Evolutionary conservation across 2,888 invertebrate species (phyloP), one percentile per base, ranked within the genome.

Genomic region (Automeris io): DNA sequence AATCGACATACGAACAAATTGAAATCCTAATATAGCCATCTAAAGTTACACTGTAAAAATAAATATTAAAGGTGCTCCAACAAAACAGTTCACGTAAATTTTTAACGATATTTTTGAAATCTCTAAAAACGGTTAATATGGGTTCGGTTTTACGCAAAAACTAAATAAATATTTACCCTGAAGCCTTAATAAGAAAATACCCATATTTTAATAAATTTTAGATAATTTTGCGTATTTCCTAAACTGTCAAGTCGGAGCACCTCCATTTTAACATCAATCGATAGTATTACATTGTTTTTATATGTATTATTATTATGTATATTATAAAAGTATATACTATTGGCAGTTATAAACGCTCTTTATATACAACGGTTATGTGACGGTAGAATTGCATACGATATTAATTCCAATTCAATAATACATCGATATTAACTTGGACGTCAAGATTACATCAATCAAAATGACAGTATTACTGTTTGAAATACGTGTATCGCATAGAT

Each of bases 291-390:
- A 46, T 63, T 70, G 69, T 69, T 26, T 13, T 56, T 60, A 62
- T 62, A 64, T 61, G 55, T 70, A 67, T 69, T 65, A 71, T 62
- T 63, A 66, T 68, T 62, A 65, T 71, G 62, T 70, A 70, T 73
- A 73, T 77, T 74, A 77, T 64, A 76, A 66, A 68, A 65, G 66
- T 76, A 68, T 73, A 72, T 62, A 64, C 81, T 86, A 86, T 73
- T 86, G 85, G 85, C 85, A 86, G 85, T 86, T 74, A 70, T 77
- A 54, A 66, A 79, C 71, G 77, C 73, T 79, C 70, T 22, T 23
- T 31, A 37, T 37, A 44, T 40, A 44, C 33, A 43, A 46, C 46
- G 29, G 43, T 55, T 42, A 49, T 58, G 58, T 63, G 63, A 65
- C 61, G 61, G 67, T 57, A 56, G 52, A 58, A 53, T 57, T 50